These are phyloP conservation scores for Epizoanthus stellaris DNA, from an alignment of 92 coral and sea anemone genomes.

Conservation along the genomic window DNA sequence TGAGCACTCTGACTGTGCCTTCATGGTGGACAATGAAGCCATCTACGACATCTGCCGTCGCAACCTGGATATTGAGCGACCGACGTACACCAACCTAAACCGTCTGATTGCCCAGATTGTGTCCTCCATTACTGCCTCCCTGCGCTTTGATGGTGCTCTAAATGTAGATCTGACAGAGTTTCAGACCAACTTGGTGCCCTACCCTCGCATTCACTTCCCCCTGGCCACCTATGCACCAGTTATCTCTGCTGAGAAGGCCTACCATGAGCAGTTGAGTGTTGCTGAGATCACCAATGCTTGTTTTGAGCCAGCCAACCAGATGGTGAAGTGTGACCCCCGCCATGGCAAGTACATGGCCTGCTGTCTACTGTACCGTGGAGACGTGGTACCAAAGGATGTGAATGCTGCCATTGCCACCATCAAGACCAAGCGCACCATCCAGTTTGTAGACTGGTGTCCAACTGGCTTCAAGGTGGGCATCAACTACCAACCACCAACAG, in stretches of 20 bases:
- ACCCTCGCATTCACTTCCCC: conserved; percentile 87
- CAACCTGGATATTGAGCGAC: conserved; percentile 75
- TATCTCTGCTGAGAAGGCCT: conserved; percentile 97
- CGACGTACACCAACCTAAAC: conserved; percentile 74
- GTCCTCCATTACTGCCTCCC: conserved; percentile 51
- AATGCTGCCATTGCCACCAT: conserved; percentile 92
- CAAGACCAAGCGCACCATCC: too few species aligned
- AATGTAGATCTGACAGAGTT: conserved; percentile 83
- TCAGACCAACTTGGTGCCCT: conserved; percentile 91
- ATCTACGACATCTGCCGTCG: conserved; percentile 94
- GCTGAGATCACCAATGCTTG: conserved; percentile 95
- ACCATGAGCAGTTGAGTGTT: conserved; percentile 92
- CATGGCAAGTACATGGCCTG: conserved; percentile 97
- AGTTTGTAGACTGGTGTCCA: too few species aligned
- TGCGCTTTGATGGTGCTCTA: conserved; percentile 75
- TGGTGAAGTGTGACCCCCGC: conserved; percentile 96
- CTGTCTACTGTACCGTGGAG: conserved; percentile 95
- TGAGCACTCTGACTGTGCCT: conserved; percentile 97
- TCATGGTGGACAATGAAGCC: conserved; percentile 98
- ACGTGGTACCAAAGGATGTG: conserved; percentile 93
- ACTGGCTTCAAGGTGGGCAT: too few species aligned
- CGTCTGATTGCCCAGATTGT: conserved; percentile 76
- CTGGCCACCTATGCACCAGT: conserved; percentile 96
- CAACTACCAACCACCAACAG: too few species aligned
- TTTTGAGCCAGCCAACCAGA: conserved; percentile 92